These are phyloP conservation scores for Phragmatobia fuliginosa DNA, from an alignment of 2,888 invertebrate genomes.

Conservation along the genomic window DNA sequence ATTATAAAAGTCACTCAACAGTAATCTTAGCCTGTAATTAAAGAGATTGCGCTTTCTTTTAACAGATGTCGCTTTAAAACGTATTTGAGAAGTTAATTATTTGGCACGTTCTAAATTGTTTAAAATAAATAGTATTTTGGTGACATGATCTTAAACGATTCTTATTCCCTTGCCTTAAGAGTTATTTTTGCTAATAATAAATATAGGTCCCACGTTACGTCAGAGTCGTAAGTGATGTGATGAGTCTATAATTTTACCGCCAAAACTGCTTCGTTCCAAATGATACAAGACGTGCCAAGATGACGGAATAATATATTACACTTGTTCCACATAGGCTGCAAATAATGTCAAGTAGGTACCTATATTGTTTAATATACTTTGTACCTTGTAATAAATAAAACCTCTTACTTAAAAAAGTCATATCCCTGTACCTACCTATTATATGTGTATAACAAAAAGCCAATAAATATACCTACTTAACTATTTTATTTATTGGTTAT, in stretches of 20 bases:
- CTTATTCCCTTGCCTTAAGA: background rate
- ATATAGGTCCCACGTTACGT: constrained; percentile 27
- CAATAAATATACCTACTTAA: no score
- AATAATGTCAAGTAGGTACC: constrained; percentile 19
- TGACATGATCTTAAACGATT: background rate
- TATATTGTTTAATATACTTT: constrained; percentile 15
- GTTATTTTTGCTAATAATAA: constrained; percentile 23
- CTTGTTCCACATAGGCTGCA: constrained; percentile 63
- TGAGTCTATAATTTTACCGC: constrained; percentile 73
- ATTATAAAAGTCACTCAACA: constrained; percentile 16
- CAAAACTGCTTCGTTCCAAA: constrained; percentile 70
- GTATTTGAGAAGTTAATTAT: constrained; percentile 8
- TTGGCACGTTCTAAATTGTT: constrained; percentile 21
- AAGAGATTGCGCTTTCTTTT: constrained; percentile 11
- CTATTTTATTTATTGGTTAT: background rate
- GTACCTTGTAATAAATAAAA: background rate
- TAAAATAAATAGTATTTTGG: constrained; percentile 1
- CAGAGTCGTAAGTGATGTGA: constrained; percentile 48
- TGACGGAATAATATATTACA: constrained; percentile 53
- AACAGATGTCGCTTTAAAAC: constrained; percentile 40
- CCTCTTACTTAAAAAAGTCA: background rate
- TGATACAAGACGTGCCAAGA: constrained; percentile 71
- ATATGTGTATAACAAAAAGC: no score
- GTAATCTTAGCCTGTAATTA: constrained; percentile 5
- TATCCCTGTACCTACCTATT: background rate